phyloP scores from a whole-genome alignment of 2,888 invertebrate genomes.

The Dichetophora obliterata region DNA sequence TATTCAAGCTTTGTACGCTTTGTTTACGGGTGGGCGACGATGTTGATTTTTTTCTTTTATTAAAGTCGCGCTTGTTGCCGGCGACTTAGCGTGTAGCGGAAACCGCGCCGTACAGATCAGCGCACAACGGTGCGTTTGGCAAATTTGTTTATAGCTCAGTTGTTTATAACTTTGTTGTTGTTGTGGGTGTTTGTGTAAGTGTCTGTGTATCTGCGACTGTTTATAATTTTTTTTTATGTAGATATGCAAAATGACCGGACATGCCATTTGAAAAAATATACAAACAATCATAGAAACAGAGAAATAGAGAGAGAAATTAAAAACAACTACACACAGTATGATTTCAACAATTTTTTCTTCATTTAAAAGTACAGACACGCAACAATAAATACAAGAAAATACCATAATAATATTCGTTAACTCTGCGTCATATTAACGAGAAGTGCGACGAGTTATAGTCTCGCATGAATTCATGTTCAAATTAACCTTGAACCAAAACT shows the following conservation, averaged over 20 bases:
- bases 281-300: neutral
- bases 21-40: constrained; percentile 25
- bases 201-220: neutral
- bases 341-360: constrained; percentile 17
- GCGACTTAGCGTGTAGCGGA: neutral
- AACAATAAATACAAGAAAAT: neutral
- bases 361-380: neutral
- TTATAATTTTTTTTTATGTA: neutral
- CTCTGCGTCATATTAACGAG: neutral
- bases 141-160: neutral
- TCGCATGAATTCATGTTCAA: neutral
- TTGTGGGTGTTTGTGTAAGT: neutral
- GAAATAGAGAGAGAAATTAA: neutral
- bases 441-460: neutral
- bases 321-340: neutral
- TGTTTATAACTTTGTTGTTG: neutral
- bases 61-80: neutral
- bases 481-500: no score
- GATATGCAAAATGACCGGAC: constrained; percentile 33
- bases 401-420: neutral
- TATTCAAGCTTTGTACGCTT: constrained; percentile 13
- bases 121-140: neutral
- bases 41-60: neutral
- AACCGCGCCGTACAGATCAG: neutral
- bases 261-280: constrained; percentile 23